Percentiles rank a stretch among this genome's conserved stretches.
Conservation (phyloP, 1,140 invertebrate genomes). For the Heliconius nattereri region DNA sequence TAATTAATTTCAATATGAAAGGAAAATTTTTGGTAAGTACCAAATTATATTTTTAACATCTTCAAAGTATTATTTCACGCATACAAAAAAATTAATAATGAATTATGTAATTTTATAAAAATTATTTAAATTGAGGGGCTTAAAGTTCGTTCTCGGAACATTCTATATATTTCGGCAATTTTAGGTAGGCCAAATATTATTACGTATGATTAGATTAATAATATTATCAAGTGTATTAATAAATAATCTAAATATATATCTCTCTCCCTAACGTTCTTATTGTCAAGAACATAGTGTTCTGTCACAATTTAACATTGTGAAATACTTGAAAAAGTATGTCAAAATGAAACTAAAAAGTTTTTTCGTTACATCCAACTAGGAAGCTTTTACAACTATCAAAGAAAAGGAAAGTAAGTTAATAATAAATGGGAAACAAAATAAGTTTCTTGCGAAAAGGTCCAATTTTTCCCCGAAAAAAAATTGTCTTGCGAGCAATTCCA, state of each 20-base stretch:
- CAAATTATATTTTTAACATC: too few relatives aligned
- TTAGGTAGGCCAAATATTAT: too few relatives aligned
- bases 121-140: too few relatives aligned
- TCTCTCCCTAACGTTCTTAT: too few relatives aligned
- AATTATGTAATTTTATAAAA: too few relatives aligned
- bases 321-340: neutral
- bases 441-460: constrained; percentile 11
- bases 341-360: neutral
- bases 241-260: neutral
- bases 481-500: constrained; percentile 19
- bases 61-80: too few relatives aligned
- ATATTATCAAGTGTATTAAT: too few relatives aligned
- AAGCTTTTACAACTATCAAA: constrained; percentile 12
- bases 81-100: too few relatives aligned
- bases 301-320: neutral
- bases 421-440: constrained; percentile 12
- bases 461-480: constrained; percentile 5
- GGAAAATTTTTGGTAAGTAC: neutral
- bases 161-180: too few relatives aligned
- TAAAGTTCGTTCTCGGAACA: too few relatives aligned
- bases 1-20: neutral
- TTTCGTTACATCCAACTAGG: neutral
- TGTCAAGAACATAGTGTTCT: neutral
- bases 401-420: constrained; percentile 3
- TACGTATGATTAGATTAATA: too few relatives aligned